Conservation (phyloP, 2,888 invertebrate species). For the Poecilobothrus nobilitatus region DNA sequence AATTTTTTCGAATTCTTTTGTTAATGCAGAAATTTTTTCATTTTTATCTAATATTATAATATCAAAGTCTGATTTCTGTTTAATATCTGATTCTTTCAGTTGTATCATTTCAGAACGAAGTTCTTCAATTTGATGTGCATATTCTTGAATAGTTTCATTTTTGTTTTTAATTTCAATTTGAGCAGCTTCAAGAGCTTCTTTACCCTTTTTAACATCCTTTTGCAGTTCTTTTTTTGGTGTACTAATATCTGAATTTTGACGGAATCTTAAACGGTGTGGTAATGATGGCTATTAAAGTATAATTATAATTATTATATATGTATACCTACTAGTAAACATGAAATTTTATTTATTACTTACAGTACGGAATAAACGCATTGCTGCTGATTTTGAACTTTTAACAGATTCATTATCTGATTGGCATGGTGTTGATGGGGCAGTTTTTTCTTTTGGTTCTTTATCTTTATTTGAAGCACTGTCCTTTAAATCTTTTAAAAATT, state of each 20-base stretch:
- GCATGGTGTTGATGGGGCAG: slow-evolving; percentile 17
- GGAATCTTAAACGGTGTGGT: slow-evolving; percentile 41
- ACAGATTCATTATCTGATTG: slow-evolving; percentile 21
- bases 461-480: slow-evolving; percentile 37
- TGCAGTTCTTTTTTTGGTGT: slow-evolving; percentile 39
- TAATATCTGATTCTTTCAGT: slow-evolving; percentile 37
- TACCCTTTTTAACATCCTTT: slow-evolving; percentile 46
- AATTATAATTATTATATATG: slow-evolving; percentile 31
- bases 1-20: slow-evolving; percentile 32
- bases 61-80: slow-evolving; percentile 33
- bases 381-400: slow-evolving; percentile 21
- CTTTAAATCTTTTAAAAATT: slow-evolving; percentile 43
- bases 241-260: slow-evolving; percentile 32
- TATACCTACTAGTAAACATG: too few species aligned
- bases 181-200: slow-evolving; percentile 37
- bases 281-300: slow-evolving; percentile 36
- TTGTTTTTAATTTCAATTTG: slow-evolving; percentile 49
- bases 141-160: slow-evolving; percentile 46
- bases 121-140: slow-evolving; percentile 47
- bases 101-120: slow-evolving; percentile 44
- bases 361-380: slow-evolving; percentile 24
- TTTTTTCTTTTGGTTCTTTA: slow-evolving; percentile 32
- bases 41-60: slow-evolving; percentile 30
- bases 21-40: slow-evolving; percentile 33
- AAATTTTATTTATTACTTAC: slow-evolving; percentile 17